Conservation (phyloP, 1,140 invertebrate genomes). For the Parasteatoda tepidariorum region DNA sequence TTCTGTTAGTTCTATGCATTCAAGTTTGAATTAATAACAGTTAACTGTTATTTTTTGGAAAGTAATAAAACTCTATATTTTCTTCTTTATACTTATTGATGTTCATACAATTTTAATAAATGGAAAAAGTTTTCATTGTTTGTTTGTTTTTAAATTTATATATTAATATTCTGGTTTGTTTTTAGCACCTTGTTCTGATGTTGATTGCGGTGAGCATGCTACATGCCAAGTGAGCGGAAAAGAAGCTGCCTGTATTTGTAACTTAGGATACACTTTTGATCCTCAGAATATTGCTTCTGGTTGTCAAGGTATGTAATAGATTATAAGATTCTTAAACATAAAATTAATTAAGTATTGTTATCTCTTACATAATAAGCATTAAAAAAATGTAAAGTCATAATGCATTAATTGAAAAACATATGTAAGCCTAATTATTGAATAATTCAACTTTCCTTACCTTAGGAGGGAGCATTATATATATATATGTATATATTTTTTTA, state of each 20-base stretch:
- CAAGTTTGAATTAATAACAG: too few species aligned
- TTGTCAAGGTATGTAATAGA: slow-evolving; percentile 83
- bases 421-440: not conserved
- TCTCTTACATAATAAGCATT: not conserved
- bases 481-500: too few species aligned
- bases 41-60: too few species aligned
- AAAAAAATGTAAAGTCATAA: not conserved
- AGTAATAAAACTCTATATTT: too few species aligned
- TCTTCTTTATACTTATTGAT: too few species aligned
- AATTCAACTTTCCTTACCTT: too few species aligned
- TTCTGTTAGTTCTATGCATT: too few species aligned
- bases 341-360: not conserved
- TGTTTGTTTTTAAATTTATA: too few species aligned
- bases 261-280: slow-evolving; percentile 89
- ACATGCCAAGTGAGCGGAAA: slow-evolving; percentile 88
- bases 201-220: slow-evolving; percentile 87
- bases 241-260: slow-evolving; percentile 92
- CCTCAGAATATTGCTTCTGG: slow-evolving; percentile 87
- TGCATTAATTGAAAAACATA: not conserved
- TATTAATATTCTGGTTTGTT: too few species aligned
- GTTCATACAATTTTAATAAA: too few species aligned
- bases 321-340: slow-evolving; percentile 1
- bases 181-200: slow-evolving; percentile 87
- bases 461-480: too few species aligned
- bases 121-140: too few species aligned